Base-by-base conservation (phyloP, 2,113 vertebrate genomes). In the Chaetura pelagica region DNA sequence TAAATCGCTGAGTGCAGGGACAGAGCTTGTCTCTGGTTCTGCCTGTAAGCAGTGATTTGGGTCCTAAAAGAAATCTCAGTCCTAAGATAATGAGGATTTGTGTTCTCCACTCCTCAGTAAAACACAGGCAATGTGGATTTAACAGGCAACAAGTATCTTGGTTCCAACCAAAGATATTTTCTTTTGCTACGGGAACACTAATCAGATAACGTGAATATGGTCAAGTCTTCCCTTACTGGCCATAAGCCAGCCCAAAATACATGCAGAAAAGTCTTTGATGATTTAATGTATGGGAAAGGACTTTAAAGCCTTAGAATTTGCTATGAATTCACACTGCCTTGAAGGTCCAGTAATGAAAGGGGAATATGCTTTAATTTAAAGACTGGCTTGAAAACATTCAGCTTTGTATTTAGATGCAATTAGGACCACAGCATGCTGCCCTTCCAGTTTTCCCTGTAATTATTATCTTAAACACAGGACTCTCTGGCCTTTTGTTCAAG, bases 371-470 rank as follows among this genome's bases (percentile, higher is more conserved):
- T 92, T 95, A 87, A 94, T 91, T 97, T 91, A 85, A 82, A 96
- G 72, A 76, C 27, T 6, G 2, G 51, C 26, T 84, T 85, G 87
- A 66, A 94, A 92, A 86, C 44, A 73, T 38, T 87, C 44, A 1
- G 80, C 84, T 94, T 95, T 94, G 76, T 95, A 89, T 95, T 97
- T 96, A 96, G 76, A 73, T 62, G 67, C 72, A 97, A 94, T 97
- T 97, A 97, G 94, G 92, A 91, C 92, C 84, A 67, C 69, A 95
- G 54, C 58, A 75, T 90, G 77, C 71, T 90, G 34, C 55, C 34
- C 75, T 67, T 89, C 83, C 46, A 90, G 64, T 85, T 92, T 90
- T 94, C 94, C 93, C 84, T 94, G 55, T 96, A 97, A 97, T 96
- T 96, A 96, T 92, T 90, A 64, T 92, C 81, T 82, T 96, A 76